Evolutionary conservation across 2,888 invertebrate genomes (phyloP), one percentile per base, ranked within the genome.

Genomic region (Habroteleia sp.): DNA sequence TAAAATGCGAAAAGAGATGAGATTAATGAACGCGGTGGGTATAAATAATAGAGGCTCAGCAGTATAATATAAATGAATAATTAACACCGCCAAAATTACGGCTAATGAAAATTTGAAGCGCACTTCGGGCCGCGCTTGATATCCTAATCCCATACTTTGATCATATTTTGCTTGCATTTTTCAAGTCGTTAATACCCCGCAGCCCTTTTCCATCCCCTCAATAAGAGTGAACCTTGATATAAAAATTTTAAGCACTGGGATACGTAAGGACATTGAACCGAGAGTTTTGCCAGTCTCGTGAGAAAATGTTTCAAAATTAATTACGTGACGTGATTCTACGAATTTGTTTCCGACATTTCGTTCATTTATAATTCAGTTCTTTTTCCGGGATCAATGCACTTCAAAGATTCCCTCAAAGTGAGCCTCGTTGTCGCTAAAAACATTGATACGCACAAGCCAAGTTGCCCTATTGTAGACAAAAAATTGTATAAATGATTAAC

Each of bases 121-220:
- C 60, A 44, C 44, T 44, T 42, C 11, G 35, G 42, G 41, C 46
- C 42, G 33, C 27, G 41, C n/a, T 10, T 39, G 35, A 60, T 69
- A 37, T 50, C 56, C 60, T 73, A 73, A 73, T 73, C 60, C 66
- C 35, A 65, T 44, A 73, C 66, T 73, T 66, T 66, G 73, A 66
- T 66, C 66, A 73, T 66, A 73, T 73, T 72, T 73, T 73, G 58
- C 44, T 44, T 73, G 46, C 66, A 73, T 73, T 73, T 73, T 73
- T 73, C 48, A 66, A 66, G 46, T 66, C 54, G 46, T 66, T 73
- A 73, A 73, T 73, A 73, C 60, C 54, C 63, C 52, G 8, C 46
- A 37, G 27, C 58, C 46, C 54, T 46, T 63, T 29, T 23, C 29
- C 63, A 52, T 42, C 72, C 58, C 65, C 52, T 39, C 52, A 29